phyloP scores from a whole-genome alignment of 2,113 vertebrate genomes.

The Lethenteron reissneri region DNA sequence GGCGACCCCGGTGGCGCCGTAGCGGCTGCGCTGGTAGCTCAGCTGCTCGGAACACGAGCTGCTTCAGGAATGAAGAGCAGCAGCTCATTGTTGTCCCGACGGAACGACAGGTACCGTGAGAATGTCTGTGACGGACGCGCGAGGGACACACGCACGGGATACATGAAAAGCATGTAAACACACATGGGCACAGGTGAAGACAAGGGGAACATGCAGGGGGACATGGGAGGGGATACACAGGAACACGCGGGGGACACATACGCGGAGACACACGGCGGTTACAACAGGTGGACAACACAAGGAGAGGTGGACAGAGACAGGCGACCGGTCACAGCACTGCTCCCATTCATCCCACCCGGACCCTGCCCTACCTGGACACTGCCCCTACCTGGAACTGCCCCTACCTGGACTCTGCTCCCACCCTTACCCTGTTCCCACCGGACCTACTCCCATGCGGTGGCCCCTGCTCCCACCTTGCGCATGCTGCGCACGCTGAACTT shows the following conservation, averaged over 20 bases:
- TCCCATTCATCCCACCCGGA: too few species aligned
- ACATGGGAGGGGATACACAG: not conserved
- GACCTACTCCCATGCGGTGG: too few species aligned
- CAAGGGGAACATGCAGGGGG: not conserved
- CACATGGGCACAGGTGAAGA: too few species aligned
- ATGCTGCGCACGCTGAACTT: conserved; percentile 93
- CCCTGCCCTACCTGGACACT: too few species aligned
- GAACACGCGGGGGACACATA: not conserved
- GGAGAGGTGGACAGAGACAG: too few species aligned
- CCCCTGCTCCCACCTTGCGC: conserved; percentile 41
- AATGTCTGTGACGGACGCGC: conserved; percentile 36
- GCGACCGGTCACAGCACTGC: too few species aligned
- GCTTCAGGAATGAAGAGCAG: conserved; percentile 86
- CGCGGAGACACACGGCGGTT: too few species aligned
- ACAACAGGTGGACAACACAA: too few species aligned
- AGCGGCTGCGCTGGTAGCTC: conserved; percentile 69
- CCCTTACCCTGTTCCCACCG: too few species aligned
- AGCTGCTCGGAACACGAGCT: conserved; percentile 74
- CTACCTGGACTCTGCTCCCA: too few species aligned
- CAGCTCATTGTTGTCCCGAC: conserved; percentile 81
- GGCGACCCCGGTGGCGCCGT: conserved; percentile 11
- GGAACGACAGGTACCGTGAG: conserved; percentile 74
- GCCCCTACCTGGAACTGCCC: too few species aligned
- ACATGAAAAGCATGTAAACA: too few species aligned
- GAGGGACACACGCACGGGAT: not conserved